These are phyloP conservation scores for Muscicapa adusta DNA, from an alignment of 2,113 vertebrate genomes.

Conservation along the genomic window DNA sequence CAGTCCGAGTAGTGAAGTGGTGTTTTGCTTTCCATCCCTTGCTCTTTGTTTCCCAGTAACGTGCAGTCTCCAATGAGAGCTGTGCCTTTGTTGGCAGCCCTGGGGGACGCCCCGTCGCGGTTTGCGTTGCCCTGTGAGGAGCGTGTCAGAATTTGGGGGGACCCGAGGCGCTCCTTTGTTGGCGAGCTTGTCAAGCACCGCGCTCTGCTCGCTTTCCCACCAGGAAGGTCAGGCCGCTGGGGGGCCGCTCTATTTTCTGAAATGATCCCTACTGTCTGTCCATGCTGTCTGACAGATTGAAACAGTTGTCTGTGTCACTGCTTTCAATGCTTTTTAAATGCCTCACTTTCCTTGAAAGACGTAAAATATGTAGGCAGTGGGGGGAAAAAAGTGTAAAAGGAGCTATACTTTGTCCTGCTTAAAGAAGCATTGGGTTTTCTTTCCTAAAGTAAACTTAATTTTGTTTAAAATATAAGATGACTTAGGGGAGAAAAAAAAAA, in stretches of 20 bases:
- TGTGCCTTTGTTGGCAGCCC: slow-evolving; percentile 40
- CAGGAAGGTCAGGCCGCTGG: slow-evolving; percentile 79
- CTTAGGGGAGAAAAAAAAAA: background rate
- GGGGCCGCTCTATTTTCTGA: slow-evolving; percentile 70
- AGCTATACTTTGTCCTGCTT: background rate
- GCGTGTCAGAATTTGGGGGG: slow-evolving; percentile 71
- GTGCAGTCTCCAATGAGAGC: slow-evolving; percentile 43
- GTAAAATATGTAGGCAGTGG: background rate
- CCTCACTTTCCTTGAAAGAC: slow-evolving; percentile 60
- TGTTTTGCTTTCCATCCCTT: background rate
- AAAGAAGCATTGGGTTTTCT: slow-evolving; percentile 6
- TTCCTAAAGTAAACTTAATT: slow-evolving; percentile 47
- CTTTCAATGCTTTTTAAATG: slow-evolving; percentile 66
- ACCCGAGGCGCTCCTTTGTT: slow-evolving; percentile 77
- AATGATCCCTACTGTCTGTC: slow-evolving; percentile 76
- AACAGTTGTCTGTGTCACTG: slow-evolving; percentile 76
- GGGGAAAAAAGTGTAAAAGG: background rate
- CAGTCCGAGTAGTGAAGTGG: background rate
- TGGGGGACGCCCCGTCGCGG: background rate
- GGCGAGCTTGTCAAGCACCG: slow-evolving; percentile 71
- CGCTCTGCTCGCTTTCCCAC: slow-evolving; percentile 72
- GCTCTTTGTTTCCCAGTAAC: background rate
- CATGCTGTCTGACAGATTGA: slow-evolving; percentile 77
- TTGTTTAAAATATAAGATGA: slow-evolving; percentile 36
- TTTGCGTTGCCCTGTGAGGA: slow-evolving; percentile 74